Base-by-base conservation (phyloP, 2,888 invertebrate genomes). In the Physocephala rufipes region DNA sequence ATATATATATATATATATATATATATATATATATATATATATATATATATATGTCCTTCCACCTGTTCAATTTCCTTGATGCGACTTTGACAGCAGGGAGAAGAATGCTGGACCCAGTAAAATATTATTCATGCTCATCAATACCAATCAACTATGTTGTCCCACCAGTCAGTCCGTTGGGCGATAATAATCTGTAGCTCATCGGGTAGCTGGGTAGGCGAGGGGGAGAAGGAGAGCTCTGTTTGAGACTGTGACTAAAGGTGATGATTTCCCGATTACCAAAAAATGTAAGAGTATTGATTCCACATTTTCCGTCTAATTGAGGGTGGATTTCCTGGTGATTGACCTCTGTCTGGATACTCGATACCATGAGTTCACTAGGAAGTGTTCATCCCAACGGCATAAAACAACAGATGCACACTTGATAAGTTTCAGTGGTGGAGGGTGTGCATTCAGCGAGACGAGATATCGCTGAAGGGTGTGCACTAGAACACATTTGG, bases 271-370 rank as follows among this genome's bases (percentile, higher is more conserved):
- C 30, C 30, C n/a, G n/a, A n/a, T n/a, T n/a, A n/a, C n/a, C n/a
- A n/a, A 55, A 66, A 51, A 55, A 30, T 43, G 36, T 43, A 21
- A 62, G 21, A 53, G 19, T 53, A 53, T 43, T 55, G 43, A 21
- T 30, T 21, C 49, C 19, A 4, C 13, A 49, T 66, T 30, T 43
- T 19, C 19, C 55, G 30, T 55, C 2, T 13, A 53, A 55, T 70
- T 36, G 58, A 70, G 58, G 19, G 47, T 45, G 59, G n/a, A 63
- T 53, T 63, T 36, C 19, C 62, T 63, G 62, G 62, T 73, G 67
- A 65, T 71, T 73, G 73, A 73, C 73, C 73, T 64, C 28, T 68
- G 51, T 47, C 28, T 63, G 49, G 59, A 65, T 53, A 59, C 58
- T 67, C 51, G 62, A 70, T 66, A 69, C 69, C 69, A n/a, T 68